Evolutionary conservation across 2,888 invertebrate species (phyloP).

Genomic region (Malthinus flaveolus): DNA sequence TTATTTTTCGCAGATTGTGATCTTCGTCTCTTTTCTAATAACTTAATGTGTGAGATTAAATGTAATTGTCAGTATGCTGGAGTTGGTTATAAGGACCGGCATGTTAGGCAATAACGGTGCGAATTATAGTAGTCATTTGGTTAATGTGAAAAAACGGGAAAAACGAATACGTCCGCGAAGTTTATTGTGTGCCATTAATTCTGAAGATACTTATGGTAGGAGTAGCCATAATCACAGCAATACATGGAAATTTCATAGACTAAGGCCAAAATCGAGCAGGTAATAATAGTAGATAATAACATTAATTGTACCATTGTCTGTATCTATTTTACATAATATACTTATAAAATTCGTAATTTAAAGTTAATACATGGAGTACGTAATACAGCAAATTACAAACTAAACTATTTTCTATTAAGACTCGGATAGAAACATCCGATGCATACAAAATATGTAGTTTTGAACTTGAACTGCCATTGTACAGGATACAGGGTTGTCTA

Average conservation of each 20-base stretch:
- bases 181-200: slow-evolving; percentile 46
- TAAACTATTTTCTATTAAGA: too few species aligned
- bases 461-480: too few species aligned
- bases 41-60: neutral
- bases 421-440: too few species aligned
- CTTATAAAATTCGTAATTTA: too few species aligned
- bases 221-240: slow-evolving; percentile 49
- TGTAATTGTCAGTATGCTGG: slow-evolving; percentile 38
- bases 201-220: slow-evolving; percentile 43
- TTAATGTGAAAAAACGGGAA: slow-evolving; percentile 44
- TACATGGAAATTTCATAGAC: slow-evolving; percentile 53
- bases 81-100: slow-evolving; percentile 43
- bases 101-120: slow-evolving; percentile 38
- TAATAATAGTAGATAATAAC: slow-evolving; percentile 30
- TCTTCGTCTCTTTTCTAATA: neutral
- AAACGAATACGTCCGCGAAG: slow-evolving; percentile 48
- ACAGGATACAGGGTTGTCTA: too few species aligned
- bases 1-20: neutral
- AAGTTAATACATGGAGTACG: too few species aligned
- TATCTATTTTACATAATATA: too few species aligned
- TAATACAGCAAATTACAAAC: too few species aligned
- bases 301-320: too few species aligned
- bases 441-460: too few species aligned
- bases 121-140: slow-evolving; percentile 36
- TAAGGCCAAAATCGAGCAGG: slow-evolving; percentile 50